phyloP scores from a whole-genome alignment of 2,888 invertebrate species.

The Leptopterna dolabrata region DNA sequence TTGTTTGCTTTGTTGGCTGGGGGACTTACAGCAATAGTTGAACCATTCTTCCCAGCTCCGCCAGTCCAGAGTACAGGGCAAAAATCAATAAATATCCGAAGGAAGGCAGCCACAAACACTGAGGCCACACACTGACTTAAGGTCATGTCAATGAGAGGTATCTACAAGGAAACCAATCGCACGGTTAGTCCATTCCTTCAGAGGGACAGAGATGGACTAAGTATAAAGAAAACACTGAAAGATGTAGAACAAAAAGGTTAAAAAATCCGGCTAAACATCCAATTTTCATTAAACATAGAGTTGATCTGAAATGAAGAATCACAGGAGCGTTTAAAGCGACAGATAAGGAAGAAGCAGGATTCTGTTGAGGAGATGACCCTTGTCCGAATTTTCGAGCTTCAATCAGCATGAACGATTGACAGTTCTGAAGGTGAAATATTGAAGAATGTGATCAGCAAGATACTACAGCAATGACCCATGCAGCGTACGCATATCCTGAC shows the following conservation, averaged over 20 bases:
- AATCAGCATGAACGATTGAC: no score
- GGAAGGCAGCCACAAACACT: slow-evolving; percentile 68
- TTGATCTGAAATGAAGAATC: no score
- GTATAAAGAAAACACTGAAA: background rate
- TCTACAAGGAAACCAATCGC: slow-evolving; percentile 49
- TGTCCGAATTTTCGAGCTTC: no score
- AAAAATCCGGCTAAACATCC: no score
- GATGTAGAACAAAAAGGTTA: background rate
- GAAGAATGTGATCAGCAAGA: no score
- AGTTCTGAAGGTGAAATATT: no score
- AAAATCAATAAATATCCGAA: slow-evolving; percentile 77
- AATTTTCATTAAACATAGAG: no score
- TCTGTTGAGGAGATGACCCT: no score
- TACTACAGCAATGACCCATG: no score
- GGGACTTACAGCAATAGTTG: slow-evolving; percentile 96
- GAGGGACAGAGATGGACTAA: background rate
- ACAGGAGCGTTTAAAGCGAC: no score
- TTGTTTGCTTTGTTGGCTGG: background rate
- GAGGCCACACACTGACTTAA: slow-evolving; percentile 55
- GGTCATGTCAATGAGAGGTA: slow-evolving; percentile 53
- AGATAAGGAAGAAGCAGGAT: no score
- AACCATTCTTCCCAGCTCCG: slow-evolving; percentile 98
- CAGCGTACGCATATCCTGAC: no score
- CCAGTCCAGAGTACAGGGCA: slow-evolving; percentile 67
- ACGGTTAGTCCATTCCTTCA: background rate